These are phyloP conservation scores for Branchinecta sandiegonensis DNA, from an alignment of 2,888 invertebrate species.

Conservation along the genomic window DNA sequence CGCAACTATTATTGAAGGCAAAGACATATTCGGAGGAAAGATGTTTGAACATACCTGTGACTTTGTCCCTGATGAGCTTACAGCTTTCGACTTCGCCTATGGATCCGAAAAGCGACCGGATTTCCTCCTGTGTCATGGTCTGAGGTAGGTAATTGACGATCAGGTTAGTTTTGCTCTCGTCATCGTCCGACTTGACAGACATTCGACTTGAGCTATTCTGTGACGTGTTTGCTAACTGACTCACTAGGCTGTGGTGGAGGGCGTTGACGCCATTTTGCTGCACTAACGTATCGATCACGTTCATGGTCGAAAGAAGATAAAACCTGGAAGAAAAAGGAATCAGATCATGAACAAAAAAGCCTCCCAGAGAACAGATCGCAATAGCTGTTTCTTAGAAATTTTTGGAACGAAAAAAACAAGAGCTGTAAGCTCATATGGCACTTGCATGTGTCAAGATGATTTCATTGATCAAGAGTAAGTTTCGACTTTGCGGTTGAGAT, in stretches of 20 bases:
- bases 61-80: conserved; percentile 96
- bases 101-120: conserved; percentile 89
- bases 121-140: conserved; percentile 99
- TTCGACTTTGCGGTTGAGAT: too few species aligned
- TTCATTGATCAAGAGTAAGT: too few species aligned
- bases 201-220: conserved; percentile 15
- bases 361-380: too few species aligned
- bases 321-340: not conserved
- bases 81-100: conserved; percentile 99
- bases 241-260: conserved; percentile 9
- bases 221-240: conserved; percentile 15
- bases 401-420: too few species aligned
- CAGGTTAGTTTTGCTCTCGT: conserved; percentile 93
- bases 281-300: conserved; percentile 4
- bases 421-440: too few species aligned
- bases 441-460: too few species aligned
- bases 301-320: conserved; percentile 10
- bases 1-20: too few species aligned
- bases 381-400: too few species aligned
- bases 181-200: conserved; percentile 31
- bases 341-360: not conserved
- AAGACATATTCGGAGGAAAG: too few species aligned
- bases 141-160: conserved; percentile 99
- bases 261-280: conserved; percentile 2
- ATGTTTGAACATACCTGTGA: conserved; percentile 53